Base-by-base conservation (phyloP, 1,140 invertebrate genomes). In the Drosophila yakuba region DNA sequence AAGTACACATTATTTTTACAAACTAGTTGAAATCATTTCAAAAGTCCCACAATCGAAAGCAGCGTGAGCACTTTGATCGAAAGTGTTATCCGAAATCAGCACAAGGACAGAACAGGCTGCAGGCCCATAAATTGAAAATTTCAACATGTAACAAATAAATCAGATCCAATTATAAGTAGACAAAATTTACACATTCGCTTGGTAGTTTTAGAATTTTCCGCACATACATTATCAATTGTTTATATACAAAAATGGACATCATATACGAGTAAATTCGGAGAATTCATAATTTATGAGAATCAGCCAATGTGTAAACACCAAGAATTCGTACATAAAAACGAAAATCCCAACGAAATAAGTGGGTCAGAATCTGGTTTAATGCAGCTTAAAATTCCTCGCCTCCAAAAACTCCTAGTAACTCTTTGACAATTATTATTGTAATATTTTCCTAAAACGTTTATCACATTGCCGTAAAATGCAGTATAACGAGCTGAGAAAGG, bases 271-370 rank as follows among this genome's bases (percentile, higher is more conserved):
- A 60, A 54, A 58, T 56, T 81, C 23, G 48, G 55, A 51, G 52
- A 62, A 51, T 79, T 74, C 43, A 80, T 85, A 84, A 84, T 76
- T 84, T 84, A 84, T 51, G 61, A 75, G 47, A 52, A 12, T 47
- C 55, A 15, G 35, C 47, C 35, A 25, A 62, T 55, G 47, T 66
- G 52, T 52, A 79, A 75, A 54, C 63, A 25, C 44, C 73, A 59
- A 67, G 51, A 67, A 73, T 63, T 48, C 55, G 25, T 47, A n/a
- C 73, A 81, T 80, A 67, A 69, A 82, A 84, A 84, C 85, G 81
- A 80, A 85, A 85, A 73, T 68, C 28, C 32, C 25, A 17, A 45
- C 58, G 52, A 48, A 48, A 48, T 17, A 17, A 51, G 45, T 61
- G 56, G 35, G 15, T 10, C 14, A 50, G 15, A 52, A 51, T 41